A percentile compares a stretch with the other conserved stretches of the same genome.
Conservation (phyloP, 1,140 invertebrate genomes). For the Drosophila baimaii region DNA sequence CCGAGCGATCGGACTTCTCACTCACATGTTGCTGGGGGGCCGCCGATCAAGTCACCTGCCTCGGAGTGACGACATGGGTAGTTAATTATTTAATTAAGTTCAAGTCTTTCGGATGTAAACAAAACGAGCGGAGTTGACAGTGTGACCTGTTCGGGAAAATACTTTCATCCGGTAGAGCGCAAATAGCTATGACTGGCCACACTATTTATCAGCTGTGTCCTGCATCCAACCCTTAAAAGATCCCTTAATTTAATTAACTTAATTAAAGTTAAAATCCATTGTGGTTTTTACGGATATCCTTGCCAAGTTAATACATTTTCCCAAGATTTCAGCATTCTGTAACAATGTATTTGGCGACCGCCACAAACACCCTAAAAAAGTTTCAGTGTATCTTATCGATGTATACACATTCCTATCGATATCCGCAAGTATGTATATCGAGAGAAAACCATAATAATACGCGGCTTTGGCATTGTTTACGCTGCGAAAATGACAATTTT, state of each 20-base stretch:
- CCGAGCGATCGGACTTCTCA: constrained; percentile 11
- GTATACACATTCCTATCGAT: background rate
- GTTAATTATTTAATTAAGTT: constrained; percentile 3
- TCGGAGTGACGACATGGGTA: background rate
- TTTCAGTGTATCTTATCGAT: no score
- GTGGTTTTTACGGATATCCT: background rate
- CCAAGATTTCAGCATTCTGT: no score
- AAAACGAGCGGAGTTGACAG: background rate
- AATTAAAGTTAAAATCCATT: background rate
- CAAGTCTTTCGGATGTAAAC: constrained; percentile 24
- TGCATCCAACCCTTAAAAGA: background rate
- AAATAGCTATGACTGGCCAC: background rate
- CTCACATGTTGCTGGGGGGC: constrained; percentile 15
- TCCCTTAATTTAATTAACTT: background rate
- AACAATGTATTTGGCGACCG: no score
- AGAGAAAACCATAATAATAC: constrained; percentile 19
- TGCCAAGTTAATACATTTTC: no score
- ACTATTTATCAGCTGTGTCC: background rate
- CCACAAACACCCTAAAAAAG: no score
- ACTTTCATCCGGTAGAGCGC: background rate
- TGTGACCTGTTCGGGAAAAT: background rate
- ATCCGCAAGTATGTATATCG: background rate
- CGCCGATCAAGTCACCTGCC: constrained; percentile 16
- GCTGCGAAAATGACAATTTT: constrained; percentile 75
- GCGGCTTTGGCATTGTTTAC: constrained; percentile 20